Base-by-base conservation (phyloP, 2,797 vertebrate genomes). In the Tolypeutes matacus region DNA sequence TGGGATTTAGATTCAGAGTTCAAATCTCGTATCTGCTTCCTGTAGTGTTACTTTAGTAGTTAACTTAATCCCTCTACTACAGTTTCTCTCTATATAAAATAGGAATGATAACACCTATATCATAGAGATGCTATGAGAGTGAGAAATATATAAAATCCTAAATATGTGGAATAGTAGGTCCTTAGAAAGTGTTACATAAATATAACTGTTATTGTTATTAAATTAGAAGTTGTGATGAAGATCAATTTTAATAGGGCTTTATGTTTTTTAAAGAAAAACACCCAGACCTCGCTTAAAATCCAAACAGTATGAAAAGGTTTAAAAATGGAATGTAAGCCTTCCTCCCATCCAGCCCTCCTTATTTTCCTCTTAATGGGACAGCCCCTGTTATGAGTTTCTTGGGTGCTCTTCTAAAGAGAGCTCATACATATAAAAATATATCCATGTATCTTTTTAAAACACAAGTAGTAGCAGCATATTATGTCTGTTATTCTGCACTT, bases 1-100 rank as follows among this genome's bases (percentile, higher is more conserved):
- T 89, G 62, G 36, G 27, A 51, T 89, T 95, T 77, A 93, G 36
- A 34, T 83, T 90, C 65, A 69, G 49, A 89, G 31, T 94, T 93
- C 67, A 86, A 58, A 94, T 82, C 69, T n/a, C 34, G 31, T 36
- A 23, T 88, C 51, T 69, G 80, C 14, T 93, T 93, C 83, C 17
- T 69, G 1, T 91, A 67, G 42, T 87, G 34, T 91, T 20, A 88
- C 20, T 60, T 86, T 23, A 78, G 34, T 58, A 86, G n/a, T 90
- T 64, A 89, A 75, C 12, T 29, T 72, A 67, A 58, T 51, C 20
- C 85, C 77, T 83, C 17, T 87, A 73, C 53, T 92, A 21, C 0
- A 70, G 42, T 84, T 84, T 78, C 53, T 91, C 34, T 27, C 1
- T 83, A n/a, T 86, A 20, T 86, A 72, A 93, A 64, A 65, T 34